Base-by-base conservation (phyloP, 2,888 invertebrate genomes). In the Oscheius sp. region DNA sequence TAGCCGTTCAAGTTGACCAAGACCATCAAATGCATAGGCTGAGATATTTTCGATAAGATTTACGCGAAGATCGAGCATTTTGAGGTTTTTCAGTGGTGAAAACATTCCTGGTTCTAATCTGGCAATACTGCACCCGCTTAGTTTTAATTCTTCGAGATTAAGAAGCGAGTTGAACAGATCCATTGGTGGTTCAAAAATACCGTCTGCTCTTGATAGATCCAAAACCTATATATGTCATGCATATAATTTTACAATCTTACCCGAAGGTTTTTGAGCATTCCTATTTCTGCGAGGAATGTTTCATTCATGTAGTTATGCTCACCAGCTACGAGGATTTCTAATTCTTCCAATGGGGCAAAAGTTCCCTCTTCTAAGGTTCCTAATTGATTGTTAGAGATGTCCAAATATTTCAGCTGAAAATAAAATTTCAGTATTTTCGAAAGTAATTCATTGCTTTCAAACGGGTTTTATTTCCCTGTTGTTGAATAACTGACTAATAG, bases 311-410 rank as follows among this genome's bases (percentile, higher is more conserved):
- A 92, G 12, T 94, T 94, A 82, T 93, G 91, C 85, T 93, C 93
- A 5, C 85, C 85, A 77, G 95, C 92, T 78, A 92, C 92, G 90
- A 89, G 79, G 8, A 86, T 86, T 68, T 85, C 82, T 6, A 95
- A 90, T 14, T 92, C 90, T 3, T 91, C 91, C 63, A 94, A 87
- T 91, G 92, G 83, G 9, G 92, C 91, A 87, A 95, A 94, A 62
- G 94, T 92, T 87, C 93, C 93, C 59, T 92, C 92, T 81, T 92
- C 91, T 80, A 94, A 92, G 72, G 90, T 90, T 59, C 91, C 90
- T 77, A 95, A 92, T 87, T 93, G 92, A 89, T 95, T 95, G 78
- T 92, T 92, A 87, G 94, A 93, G 81, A 95, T 90, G 14, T 91
- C 92, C 54, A 95, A 90, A 82, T 93, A 92, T 75, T 92, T 91